phyloP scores from a whole-genome alignment of 1,140 invertebrate genomes.

The Diorhabda sublineata region DNA sequence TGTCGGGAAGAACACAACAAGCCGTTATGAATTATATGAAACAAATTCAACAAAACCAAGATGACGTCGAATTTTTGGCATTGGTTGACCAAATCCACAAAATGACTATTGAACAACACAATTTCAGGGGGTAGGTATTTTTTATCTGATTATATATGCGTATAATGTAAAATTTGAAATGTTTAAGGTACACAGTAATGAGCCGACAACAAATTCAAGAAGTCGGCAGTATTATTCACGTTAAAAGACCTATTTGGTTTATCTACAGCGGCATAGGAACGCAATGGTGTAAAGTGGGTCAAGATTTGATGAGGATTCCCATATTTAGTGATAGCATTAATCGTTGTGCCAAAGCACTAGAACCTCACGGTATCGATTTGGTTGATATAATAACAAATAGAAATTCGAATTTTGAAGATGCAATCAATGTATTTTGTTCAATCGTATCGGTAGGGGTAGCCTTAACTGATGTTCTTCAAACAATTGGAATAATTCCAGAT shows the following conservation, averaged over 20 bases:
- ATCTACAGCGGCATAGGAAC: conserved; percentile 94
- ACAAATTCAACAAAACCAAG: conserved; percentile 56
- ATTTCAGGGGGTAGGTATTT: conserved; percentile 11
- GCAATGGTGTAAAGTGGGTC: conserved; percentile 91
- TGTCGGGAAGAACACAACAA: conserved; percentile 62
- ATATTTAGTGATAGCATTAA: conserved; percentile 71
- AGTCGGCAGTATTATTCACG: conserved; percentile 38
- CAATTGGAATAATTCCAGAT: conserved; percentile 75
- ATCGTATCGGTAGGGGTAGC: conserved; percentile 92
- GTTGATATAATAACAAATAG: conserved; percentile 70
- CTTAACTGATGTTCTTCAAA: conserved; percentile 73
- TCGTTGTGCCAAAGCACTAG: conserved; percentile 67
- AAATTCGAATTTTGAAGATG: conserved; percentile 70
- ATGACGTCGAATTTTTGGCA: conserved; percentile 52
- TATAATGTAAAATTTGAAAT: background rate
- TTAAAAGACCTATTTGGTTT: conserved; percentile 83
- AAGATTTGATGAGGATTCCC: conserved; percentile 72
- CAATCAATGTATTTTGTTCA: conserved; percentile 80
- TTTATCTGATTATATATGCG: background rate
- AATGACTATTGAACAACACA: conserved; percentile 15
- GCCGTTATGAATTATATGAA: conserved; percentile 65
- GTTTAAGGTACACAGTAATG: conserved; percentile 21
- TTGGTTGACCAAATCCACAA: conserved; percentile 50
- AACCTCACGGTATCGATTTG: conserved; percentile 74
- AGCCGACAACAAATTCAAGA: conserved; percentile 19